Percentiles rank a stretch among this genome's conserved stretches.
These are phyloP conservation scores for Emydura subglobosa DNA, from an alignment of 2,113 vertebrate species.

Conservation along the genomic window DNA sequence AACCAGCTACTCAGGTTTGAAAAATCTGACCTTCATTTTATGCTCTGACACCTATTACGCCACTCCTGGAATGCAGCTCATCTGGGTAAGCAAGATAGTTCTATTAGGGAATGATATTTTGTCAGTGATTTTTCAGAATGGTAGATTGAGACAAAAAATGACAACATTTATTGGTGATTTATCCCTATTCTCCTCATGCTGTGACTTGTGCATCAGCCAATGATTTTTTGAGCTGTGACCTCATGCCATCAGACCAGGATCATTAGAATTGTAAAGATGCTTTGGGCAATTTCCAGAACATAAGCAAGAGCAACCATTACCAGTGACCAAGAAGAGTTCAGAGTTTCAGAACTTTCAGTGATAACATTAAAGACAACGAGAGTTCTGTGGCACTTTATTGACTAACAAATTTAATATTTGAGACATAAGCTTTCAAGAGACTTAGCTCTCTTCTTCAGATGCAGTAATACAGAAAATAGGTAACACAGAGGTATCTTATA, in stretches of 20 bases:
- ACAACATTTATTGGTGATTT: not conserved
- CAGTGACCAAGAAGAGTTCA: not conserved
- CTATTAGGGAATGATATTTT: not conserved
- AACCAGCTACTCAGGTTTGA: not conserved
- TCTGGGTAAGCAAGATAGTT: not conserved
- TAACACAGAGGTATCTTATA: too few species aligned
- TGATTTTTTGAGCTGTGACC: not conserved
- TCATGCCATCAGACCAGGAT: not conserved
- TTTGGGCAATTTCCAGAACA: not conserved
- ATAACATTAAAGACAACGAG: not conserved
- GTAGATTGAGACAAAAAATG: not conserved
- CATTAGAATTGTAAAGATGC: not conserved
- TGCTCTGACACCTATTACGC: conserved; percentile 21
- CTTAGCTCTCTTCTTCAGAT: too few species aligned
- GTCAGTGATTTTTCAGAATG: fast-evolving
- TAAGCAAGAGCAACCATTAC: not conserved
- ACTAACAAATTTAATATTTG: too few species aligned
- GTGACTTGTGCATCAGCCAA: fast-evolving
- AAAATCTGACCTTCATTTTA: not conserved
- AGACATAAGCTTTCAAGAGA: too few species aligned
- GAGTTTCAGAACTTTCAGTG: not conserved
- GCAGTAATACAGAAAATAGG: too few species aligned
- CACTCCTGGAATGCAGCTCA: conserved; percentile 45
- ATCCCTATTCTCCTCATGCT: not conserved
- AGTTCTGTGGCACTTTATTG: too few species aligned